These are phyloP conservation scores for Thunnus thynnus DNA, from an alignment of 2,113 vertebrate species.

Conservation along the genomic window DNA sequence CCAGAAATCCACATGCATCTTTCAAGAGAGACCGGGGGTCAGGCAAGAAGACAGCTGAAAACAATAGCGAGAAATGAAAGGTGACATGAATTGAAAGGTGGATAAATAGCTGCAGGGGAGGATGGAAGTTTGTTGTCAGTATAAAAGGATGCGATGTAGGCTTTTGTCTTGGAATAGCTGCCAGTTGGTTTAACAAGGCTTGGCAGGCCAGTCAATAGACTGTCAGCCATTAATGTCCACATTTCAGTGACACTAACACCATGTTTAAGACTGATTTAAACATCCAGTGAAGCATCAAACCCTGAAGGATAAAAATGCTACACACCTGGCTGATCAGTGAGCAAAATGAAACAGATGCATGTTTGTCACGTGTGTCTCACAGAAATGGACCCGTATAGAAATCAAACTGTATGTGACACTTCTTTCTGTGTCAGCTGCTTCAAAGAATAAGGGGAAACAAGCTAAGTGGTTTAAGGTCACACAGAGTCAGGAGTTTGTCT, in stretches of 20 bases:
- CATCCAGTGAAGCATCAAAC: conserved; percentile 29
- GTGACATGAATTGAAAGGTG: conserved; percentile 79
- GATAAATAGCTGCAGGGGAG: conserved; percentile 81
- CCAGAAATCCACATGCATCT: conserved; percentile 75
- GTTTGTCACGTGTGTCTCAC: not conserved
- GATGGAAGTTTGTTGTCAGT: conserved; percentile 75
- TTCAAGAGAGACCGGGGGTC: conserved; percentile 70
- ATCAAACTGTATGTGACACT: conserved; percentile 5
- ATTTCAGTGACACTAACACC: conserved; percentile 51
- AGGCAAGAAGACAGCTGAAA: conserved; percentile 71
- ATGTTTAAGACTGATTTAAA: conserved; percentile 40
- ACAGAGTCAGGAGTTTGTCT: conserved; percentile 17
- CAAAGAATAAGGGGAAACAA: conserved; percentile 22
- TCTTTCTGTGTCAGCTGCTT: conserved; percentile 31
- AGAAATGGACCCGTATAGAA: not conserved
- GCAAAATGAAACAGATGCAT: conserved; percentile 5
- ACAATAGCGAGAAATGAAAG: conserved; percentile 79
- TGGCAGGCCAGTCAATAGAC: conserved; percentile 73
- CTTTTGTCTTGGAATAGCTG: conserved; percentile 67
- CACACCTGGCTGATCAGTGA: conserved; percentile 15
- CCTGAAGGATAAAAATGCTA: conserved; percentile 24
- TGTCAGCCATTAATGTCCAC: conserved; percentile 66
- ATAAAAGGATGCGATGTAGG: conserved; percentile 66
- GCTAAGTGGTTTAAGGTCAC: conserved; percentile 31
- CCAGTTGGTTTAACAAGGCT: conserved; percentile 62